phyloP scores from a whole-genome alignment of 2,113 vertebrate species.

The Microtus montanus region DNA sequence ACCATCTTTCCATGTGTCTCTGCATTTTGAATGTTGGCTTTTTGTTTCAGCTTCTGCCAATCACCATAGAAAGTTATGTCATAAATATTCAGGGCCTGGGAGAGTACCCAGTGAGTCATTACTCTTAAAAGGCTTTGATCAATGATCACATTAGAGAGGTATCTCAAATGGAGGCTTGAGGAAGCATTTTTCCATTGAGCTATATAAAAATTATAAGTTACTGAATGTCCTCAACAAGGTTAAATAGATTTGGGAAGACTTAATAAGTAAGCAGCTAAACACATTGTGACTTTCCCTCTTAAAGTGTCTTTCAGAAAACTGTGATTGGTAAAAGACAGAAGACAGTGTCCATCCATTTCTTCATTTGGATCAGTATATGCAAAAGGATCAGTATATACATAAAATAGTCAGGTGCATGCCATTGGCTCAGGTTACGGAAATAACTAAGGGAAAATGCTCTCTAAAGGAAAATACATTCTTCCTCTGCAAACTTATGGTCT shows the following conservation, averaged over 20 bases:
- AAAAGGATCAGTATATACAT: neutral
- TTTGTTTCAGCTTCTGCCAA: neutral
- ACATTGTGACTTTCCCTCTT: neutral
- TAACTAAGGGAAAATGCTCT: neutral
- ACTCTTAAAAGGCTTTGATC: neutral
- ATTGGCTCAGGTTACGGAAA: neutral
- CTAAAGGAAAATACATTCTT: neutral
- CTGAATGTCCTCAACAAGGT: neutral
- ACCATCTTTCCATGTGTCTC: neutral
- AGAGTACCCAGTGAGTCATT: neutral
- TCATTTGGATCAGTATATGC: neutral
- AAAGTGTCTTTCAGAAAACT: neutral
- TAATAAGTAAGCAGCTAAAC: neutral
- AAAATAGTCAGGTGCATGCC: neutral
- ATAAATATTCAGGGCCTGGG: neutral
- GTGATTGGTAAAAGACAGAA: neutral
- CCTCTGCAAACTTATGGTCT: neutral
- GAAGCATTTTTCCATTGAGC: neutral
- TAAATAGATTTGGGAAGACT: conserved; percentile 2
- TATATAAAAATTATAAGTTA: neutral
- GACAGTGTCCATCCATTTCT: neutral
- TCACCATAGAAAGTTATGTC: neutral
- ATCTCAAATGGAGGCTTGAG: neutral
- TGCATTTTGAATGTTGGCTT: neutral
- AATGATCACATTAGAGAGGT: neutral